Percentiles rank a stretch among this genome's conserved stretches.
Conservation (phyloP, 2,888 invertebrate species). For the Conus canariensis region DNA sequence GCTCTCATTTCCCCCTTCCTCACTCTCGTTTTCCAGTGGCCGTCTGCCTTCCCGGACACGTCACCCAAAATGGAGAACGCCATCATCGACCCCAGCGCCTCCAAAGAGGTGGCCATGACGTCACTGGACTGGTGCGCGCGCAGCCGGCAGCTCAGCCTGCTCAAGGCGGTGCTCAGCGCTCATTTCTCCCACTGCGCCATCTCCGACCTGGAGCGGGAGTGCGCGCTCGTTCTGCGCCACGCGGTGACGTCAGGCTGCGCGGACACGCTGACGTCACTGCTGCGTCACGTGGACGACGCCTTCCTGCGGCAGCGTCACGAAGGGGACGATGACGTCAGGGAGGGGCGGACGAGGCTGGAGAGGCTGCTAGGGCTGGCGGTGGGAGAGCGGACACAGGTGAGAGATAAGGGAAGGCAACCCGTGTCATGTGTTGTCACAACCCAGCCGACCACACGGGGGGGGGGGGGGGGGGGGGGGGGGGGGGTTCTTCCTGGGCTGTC, state of each 20-base stretch:
- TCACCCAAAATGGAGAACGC: neutral
- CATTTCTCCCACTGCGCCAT: constrained; percentile 28
- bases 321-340: constrained; percentile 13
- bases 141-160: constrained; percentile 22
- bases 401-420: neutral
- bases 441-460: too few relatives aligned
- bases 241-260: constrained; percentile 28
- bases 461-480: too few relatives aligned
- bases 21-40: too few relatives aligned
- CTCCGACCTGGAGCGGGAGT: constrained; percentile 29
- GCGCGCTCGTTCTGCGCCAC: constrained; percentile 16
- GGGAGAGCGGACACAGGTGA: constrained; percentile 35
- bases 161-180: constrained; percentile 28
- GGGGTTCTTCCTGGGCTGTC: too few relatives aligned
- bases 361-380: constrained; percentile 32
- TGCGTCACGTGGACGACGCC: constrained; percentile 24
- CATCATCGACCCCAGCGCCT: constrained; percentile 22
- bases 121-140: constrained; percentile 40
- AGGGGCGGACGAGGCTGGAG: constrained; percentile 15
- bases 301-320: constrained; percentile 24
- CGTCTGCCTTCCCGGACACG: too few relatives aligned
- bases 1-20: too few relatives aligned
- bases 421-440: too few relatives aligned
- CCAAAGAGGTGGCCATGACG: constrained; percentile 32
- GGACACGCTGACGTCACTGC: constrained; percentile 34